Evolutionary conservation across 2,113 vertebrate species (phyloP).

Genomic region (Silurus asotus): DNA sequence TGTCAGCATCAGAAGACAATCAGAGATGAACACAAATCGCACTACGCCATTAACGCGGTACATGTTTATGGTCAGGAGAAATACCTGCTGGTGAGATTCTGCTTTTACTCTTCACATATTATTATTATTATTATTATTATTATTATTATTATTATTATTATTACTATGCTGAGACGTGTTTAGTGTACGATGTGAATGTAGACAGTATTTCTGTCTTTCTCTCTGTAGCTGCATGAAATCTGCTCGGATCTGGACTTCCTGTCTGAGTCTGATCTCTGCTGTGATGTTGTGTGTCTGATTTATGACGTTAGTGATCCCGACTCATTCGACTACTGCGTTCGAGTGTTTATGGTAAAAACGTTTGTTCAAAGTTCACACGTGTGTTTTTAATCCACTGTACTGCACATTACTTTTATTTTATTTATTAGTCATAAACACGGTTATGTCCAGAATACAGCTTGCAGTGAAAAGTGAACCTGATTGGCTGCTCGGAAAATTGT

Average conservation of each 20-base stretch:
- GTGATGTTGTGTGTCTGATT: constrained; percentile 89
- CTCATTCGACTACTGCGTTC: constrained; percentile 94
- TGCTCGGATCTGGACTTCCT: constrained; percentile 87
- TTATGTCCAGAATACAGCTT: too few species aligned
- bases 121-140: neutral
- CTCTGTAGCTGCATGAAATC: constrained; percentile 84
- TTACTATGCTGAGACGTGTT: neutral
- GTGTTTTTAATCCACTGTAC: too few species aligned
- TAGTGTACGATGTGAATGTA: too few species aligned
- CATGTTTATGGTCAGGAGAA: constrained; percentile 98
- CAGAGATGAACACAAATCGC: constrained; percentile 88
- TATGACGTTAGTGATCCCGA: constrained; percentile 92
- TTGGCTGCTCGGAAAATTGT: too few species aligned
- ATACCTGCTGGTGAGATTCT: constrained; percentile 87
- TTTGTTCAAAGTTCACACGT: neutral
- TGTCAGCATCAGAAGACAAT: constrained; percentile 72
- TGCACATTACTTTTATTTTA: too few species aligned
- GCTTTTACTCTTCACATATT: neutral
- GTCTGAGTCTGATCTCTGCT: constrained; percentile 84
- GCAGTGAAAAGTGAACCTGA: too few species aligned
- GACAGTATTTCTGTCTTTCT: neutral
- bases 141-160: neutral
- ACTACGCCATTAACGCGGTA: constrained; percentile 91
- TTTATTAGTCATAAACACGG: too few species aligned
- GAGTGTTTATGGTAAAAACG: constrained; percentile 87